Conservation (phyloP, 2,113 vertebrate genomes). For the Turdus rufiventris region DNA sequence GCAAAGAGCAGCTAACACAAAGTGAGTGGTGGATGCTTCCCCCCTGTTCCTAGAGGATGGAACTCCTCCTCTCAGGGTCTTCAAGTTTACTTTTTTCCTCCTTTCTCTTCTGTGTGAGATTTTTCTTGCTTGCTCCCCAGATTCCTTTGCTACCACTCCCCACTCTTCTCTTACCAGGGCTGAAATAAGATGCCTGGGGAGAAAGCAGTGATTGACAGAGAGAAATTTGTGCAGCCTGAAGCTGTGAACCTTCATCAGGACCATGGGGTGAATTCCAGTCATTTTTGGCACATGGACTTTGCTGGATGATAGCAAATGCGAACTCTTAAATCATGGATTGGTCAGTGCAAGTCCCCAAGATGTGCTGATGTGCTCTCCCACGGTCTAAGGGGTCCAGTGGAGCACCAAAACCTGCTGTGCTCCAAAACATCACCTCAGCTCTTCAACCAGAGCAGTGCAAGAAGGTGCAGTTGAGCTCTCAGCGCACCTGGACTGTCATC, state of each 20-base stretch:
- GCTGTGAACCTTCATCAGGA: not conserved
- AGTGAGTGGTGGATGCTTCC: not conserved
- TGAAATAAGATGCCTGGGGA: not conserved
- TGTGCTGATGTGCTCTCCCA: not conserved
- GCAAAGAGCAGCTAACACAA: not conserved
- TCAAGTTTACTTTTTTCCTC: not conserved
- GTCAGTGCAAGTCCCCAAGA: not conserved
- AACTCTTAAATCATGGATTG: constrained; percentile 6
- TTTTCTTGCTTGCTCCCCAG: not conserved
- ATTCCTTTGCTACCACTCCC: not conserved
- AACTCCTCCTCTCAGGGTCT: not conserved
- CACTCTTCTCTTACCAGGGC: not conserved
- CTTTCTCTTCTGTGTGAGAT: not conserved
- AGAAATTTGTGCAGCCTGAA: not conserved
- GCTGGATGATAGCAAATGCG: constrained; percentile 16
- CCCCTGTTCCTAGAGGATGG: not conserved
- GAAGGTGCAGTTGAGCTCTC: not conserved
- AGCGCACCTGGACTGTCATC: not conserved
- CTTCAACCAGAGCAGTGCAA: not conserved
- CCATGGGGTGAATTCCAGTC: not conserved
- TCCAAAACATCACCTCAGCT: not conserved
- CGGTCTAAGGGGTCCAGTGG: not conserved
- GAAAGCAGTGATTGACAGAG: not conserved
- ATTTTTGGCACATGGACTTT: not conserved
- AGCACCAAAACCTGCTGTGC: not conserved